These are phyloP conservation scores for Poecile montanus DNA, from an alignment of 2,797 vertebrate species.

Conservation along the genomic window DNA sequence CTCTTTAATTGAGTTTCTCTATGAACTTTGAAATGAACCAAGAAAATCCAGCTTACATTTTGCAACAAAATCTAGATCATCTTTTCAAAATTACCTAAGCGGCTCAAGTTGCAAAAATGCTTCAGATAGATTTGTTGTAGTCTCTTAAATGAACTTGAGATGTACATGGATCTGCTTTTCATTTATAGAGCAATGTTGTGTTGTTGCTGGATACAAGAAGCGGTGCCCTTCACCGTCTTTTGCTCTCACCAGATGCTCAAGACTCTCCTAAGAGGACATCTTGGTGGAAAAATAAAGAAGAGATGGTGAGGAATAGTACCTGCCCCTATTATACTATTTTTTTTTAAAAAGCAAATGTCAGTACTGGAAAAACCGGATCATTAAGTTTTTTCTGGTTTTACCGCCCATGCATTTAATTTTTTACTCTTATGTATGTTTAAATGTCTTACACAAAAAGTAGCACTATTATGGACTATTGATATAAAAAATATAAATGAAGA, in stretches of 20 bases:
- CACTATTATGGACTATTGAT: neutral
- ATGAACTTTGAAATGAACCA: neutral
- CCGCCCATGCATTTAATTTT: neutral
- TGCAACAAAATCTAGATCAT: neutral
- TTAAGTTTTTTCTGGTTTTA: neutral
- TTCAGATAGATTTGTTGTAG: neutral
- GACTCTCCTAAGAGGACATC: slow-evolving; percentile 69
- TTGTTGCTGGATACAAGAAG: slow-evolving; percentile 87
- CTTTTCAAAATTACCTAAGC: neutral
- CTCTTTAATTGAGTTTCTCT: neutral
- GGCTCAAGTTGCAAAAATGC: neutral
- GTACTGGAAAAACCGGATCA: neutral
- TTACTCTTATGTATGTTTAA: neutral
- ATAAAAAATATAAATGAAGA: neutral
- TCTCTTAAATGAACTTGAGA: neutral
- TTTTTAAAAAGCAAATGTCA: neutral
- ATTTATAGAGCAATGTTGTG: slow-evolving; percentile 86
- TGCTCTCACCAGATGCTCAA: slow-evolving; percentile 77
- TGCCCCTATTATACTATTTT: neutral
- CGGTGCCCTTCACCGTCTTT: slow-evolving; percentile 82
- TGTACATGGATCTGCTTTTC: neutral
- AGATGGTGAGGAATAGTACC: slow-evolving; percentile 74
- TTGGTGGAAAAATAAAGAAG: slow-evolving; percentile 88
- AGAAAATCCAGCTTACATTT: neutral
- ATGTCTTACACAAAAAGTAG: neutral